A percentile compares a stretch with the other conserved stretches of the same genome.
phyloP scores from a whole-genome alignment of 2,888 invertebrate genomes.

The Piscicola geometra region DNA sequence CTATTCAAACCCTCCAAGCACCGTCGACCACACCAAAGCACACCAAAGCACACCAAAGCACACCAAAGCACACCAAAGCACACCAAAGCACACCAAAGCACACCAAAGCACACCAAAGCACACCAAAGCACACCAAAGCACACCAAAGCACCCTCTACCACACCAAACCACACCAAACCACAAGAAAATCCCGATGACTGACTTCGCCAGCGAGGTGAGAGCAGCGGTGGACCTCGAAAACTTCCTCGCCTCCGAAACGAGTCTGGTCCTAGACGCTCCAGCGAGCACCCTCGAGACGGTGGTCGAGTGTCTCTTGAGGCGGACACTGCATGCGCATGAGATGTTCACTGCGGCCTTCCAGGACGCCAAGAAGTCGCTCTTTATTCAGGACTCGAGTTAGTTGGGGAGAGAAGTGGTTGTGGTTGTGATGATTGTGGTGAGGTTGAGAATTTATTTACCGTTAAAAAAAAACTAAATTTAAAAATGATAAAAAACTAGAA shows the following conservation, averaged over 20 bases:
- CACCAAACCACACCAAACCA: background rate
- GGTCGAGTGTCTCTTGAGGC: conserved; percentile 57
- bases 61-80: too few relatives aligned
- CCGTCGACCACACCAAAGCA: too few relatives aligned
- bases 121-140: too few relatives aligned
- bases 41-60: too few relatives aligned
- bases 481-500: too few relatives aligned
- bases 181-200: conserved; percentile 61
- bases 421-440: background rate
- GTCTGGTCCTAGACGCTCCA: conserved; percentile 60
- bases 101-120: too few relatives aligned
- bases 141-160: too few relatives aligned
- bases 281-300: conserved; percentile 60
- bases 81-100: too few relatives aligned
- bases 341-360: conserved; percentile 38
- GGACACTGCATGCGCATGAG: conserved; percentile 45
- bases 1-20: too few relatives aligned
- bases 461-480: too few relatives aligned
- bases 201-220: conserved; percentile 62
- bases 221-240: conserved; percentile 62
- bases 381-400: conserved; percentile 40
- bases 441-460: too few relatives aligned
- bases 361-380: conserved; percentile 39
- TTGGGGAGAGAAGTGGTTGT: background rate
- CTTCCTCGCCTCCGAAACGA: conserved; percentile 60